phyloP scores from a whole-genome alignment of 2,888 invertebrate species.

The Lasius platythorax region DNA sequence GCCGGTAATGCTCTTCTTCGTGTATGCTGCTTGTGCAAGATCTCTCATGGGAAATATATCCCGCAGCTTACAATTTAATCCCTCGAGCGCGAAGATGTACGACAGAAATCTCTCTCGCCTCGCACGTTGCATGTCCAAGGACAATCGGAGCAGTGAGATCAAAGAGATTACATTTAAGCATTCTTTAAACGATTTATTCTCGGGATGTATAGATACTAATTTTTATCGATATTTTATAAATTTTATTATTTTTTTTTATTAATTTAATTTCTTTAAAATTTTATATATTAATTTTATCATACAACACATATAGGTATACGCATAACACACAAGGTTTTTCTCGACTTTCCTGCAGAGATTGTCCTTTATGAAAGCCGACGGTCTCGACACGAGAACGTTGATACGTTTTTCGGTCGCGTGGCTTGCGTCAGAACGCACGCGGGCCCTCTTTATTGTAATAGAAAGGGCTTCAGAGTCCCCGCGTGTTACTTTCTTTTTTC shows the following conservation, averaged over 20 bases:
- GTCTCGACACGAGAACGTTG: background rate
- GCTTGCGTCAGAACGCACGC: conserved; percentile 68
- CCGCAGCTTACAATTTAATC: conserved; percentile 3
- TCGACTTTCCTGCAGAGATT: background rate
- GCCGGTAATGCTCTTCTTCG: conserved; percentile 18
- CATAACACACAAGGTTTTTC: background rate
- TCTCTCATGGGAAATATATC: background rate
- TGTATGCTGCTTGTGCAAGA: background rate
- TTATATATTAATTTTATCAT: background rate
- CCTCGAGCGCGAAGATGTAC: background rate
- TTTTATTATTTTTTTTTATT: background rate
- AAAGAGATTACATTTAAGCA: background rate
- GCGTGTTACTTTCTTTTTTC: conserved; percentile 58
- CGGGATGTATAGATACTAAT: background rate
- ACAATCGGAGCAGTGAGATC: background rate
- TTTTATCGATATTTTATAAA: background rate
- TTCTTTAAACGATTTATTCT: background rate
- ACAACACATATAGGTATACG: background rate
- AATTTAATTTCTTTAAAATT: background rate
- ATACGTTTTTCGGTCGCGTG: conserved; percentile 74
- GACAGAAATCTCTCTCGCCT: background rate
- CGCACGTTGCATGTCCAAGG: background rate
- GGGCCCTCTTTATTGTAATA: conserved; percentile 61
- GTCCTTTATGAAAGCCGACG: background rate
- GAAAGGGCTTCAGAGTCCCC: conserved; percentile 52